Base-by-base conservation (phyloP, 2,797 vertebrate genomes). In the Chrysocyon brachyurus region DNA sequence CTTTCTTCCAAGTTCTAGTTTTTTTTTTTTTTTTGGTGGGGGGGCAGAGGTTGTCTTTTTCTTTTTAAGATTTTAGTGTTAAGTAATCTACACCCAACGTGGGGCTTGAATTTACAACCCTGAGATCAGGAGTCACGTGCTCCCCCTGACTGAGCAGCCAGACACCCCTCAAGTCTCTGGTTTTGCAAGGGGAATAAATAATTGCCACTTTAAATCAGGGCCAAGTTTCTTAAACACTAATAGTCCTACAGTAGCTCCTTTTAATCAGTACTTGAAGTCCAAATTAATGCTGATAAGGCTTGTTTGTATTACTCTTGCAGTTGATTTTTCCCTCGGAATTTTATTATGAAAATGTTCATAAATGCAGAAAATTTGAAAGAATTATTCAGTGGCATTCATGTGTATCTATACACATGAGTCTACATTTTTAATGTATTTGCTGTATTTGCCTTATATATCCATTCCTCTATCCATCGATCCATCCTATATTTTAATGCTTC, bases 361-460 rank as follows among this genome's bases (percentile, higher is more conserved):
- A 90, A 46, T 68, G 72, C 22, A 79, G 81, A 63, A 75, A 90
- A 83, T 15, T 64, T 94, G 49, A 57, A 92, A 95, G 31, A 56
- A 70, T 87, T 94, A 10, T 86, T 90, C 46, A 64, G 40, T 92
- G 64, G 78, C 28, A 68, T 96, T 97, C 49, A 72, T 88, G n/a
- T 59, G 12, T 85, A 68, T 56, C 17, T 33, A 49, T 61, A 61
- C 16, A 8, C 85, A 85, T 81, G 78, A 79, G 17, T 79, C 57
- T 78, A 28, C 52, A 36, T 12, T 79, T 68, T 33, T 79, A 91
- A 28, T 92, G 14, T 84, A 21, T 87, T 75, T 83, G 21, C 17
- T 83, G 3, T 92, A 12, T 90, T 49, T 63, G 63, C 46, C 49
- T 63, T 66, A 36, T 87, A 26, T 75, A 64, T 36, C 59, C 28